phyloP scores from a whole-genome alignment of 2,888 invertebrate genomes.

The Orthosia cruda region DNA sequence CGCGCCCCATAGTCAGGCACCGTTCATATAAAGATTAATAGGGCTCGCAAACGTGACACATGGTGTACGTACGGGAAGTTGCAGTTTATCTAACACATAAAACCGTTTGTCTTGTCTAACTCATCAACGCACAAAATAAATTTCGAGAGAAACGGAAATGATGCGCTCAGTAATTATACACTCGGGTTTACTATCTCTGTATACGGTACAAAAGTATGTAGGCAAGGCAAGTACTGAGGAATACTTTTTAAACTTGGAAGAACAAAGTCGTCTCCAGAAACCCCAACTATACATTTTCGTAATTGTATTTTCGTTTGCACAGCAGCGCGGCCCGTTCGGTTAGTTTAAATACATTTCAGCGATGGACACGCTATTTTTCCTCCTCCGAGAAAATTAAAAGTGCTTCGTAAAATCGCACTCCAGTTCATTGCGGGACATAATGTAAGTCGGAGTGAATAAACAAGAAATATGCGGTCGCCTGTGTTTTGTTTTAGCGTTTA shows the following conservation, averaged over 20 bases:
- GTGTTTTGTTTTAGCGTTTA: constrained; percentile 87
- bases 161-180: constrained; percentile 65
- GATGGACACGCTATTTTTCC: constrained; percentile 63
- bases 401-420: constrained; percentile 78
- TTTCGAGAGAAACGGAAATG: constrained; percentile 64
- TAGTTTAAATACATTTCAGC: constrained; percentile 64
- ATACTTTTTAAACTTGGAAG: constrained; percentile 40
- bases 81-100: constrained; percentile 70
- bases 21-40: constrained; percentile 69
- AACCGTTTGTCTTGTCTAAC: constrained; percentile 70
- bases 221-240: constrained; percentile 18
- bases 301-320: constrained; percentile 37
- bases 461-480: constrained; percentile 83
- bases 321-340: constrained; percentile 44
- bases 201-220: constrained; percentile 39
- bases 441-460: constrained; percentile 83
- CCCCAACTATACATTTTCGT: constrained; percentile 29
- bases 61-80: constrained; percentile 52
- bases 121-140: constrained; percentile 69
- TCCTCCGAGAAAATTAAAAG: constrained; percentile 75
- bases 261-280: constrained; percentile 37
- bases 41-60: constrained; percentile 60
- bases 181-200: constrained; percentile 48
- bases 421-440: constrained; percentile 79
- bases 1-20: constrained; percentile 39